Conservation (phyloP, 1,140 invertebrate genomes). For the Melitaea cinxia region DNA sequence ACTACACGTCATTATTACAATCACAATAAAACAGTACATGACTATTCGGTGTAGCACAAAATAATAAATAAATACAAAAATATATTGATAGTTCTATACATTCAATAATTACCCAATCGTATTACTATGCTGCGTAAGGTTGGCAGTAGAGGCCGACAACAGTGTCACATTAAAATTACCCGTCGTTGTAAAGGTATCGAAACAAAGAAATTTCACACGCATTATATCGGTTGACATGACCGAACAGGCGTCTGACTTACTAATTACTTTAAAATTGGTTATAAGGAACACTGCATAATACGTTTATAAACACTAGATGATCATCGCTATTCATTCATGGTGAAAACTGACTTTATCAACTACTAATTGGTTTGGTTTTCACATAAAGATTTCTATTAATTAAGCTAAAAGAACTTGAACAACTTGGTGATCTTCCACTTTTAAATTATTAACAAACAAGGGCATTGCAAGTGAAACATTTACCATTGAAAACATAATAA, state of each 20-base stretch:
- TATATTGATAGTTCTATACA: background rate
- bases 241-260: background rate
- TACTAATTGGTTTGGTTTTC: too few species aligned
- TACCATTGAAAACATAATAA: background rate
- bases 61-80: background rate
- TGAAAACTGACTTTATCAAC: too few species aligned
- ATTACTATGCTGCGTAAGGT: background rate
- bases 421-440: too few species aligned
- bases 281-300: background rate
- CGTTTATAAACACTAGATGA: background rate
- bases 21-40: too few species aligned
- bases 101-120: background rate
- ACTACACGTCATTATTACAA: too few species aligned
- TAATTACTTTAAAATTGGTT: constrained; percentile 17
- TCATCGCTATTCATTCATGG: too few species aligned
- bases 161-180: constrained; percentile 32
- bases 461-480: background rate
- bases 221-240: constrained; percentile 30
- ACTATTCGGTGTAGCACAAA: background rate
- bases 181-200: constrained; percentile 28
- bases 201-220: constrained; percentile 33
- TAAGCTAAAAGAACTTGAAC: too few species aligned
- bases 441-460: background rate
- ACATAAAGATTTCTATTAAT: too few species aligned
- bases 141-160: constrained; percentile 9